These are phyloP conservation scores for Phrynocephalus vlangalii DNA, from an alignment of 2,797 vertebrate species.

Conservation along the genomic window DNA sequence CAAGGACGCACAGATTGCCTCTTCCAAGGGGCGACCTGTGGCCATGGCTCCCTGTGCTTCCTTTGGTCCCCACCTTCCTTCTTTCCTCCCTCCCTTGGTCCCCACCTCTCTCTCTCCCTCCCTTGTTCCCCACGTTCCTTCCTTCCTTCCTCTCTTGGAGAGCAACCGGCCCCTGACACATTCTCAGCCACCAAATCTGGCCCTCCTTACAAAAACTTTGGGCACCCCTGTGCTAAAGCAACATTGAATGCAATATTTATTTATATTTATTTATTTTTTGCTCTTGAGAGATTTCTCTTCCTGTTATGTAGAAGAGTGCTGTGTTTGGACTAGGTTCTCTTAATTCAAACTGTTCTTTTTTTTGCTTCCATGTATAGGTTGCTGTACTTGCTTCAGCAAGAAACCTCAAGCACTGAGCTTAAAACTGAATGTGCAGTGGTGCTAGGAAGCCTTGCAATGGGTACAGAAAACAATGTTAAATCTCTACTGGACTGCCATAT, in stretches of 20 bases:
- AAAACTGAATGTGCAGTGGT: constrained; percentile 96
- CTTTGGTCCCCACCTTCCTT: no score
- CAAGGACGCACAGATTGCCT: no score
- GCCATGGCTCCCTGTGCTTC: no score
- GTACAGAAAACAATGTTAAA: constrained; percentile 99
- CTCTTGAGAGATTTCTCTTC: neutral
- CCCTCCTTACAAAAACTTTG: no score
- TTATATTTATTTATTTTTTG: neutral
- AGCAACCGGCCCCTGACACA: no score
- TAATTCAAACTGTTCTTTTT: neutral
- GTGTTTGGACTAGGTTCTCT: neutral
- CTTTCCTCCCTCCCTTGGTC: no score
- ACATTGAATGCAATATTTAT: neutral
- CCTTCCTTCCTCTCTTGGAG: no score
- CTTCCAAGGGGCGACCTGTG: no score
- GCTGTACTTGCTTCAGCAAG: constrained; percentile 97
- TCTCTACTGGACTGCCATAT: constrained; percentile 99
- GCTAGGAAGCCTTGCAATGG: constrained; percentile 97
- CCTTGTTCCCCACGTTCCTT: no score
- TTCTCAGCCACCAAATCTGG: no score
- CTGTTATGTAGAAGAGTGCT: neutral
- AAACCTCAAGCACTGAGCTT: constrained; percentile 90
- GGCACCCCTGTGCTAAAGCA: neutral
- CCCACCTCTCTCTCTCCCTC: no score
- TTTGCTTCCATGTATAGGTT: constrained; percentile 81